Percentiles rank a stretch among this genome's conserved stretches.
These are phyloP conservation scores for Agrypnia vestita DNA, from an alignment of 1,140 invertebrate species.

Conservation along the genomic window DNA sequence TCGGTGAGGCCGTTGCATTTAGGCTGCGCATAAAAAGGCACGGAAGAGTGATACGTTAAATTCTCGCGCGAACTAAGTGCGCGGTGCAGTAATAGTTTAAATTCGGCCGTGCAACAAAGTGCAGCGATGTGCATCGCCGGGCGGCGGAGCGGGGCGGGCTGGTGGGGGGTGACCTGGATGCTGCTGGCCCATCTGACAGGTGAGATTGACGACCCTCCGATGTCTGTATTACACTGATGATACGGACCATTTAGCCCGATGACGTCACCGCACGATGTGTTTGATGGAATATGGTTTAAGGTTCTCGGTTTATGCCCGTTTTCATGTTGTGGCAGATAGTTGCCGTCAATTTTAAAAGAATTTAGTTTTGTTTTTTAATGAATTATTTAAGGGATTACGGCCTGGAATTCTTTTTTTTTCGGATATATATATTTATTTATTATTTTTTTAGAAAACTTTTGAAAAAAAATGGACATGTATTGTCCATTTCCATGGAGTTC, in stretches of 20 bases:
- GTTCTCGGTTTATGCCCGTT: background rate
- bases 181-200: conserved; percentile 38
- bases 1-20: background rate
- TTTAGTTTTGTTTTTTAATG: too few relatives aligned
- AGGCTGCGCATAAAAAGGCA: conserved; percentile 1
- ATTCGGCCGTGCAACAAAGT: conserved; percentile 35
- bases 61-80: conserved; percentile 17
- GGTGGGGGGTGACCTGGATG: conserved; percentile 38
- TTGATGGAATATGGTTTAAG: conserved; percentile 26
- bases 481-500: too few relatives aligned
- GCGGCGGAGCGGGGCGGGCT: background rate
- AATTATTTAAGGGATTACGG: too few relatives aligned
- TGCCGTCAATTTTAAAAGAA: too few relatives aligned
- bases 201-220: conserved; percentile 42
- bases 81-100: conserved; percentile 18
- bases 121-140: conserved; percentile 18
- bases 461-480: too few relatives aligned
- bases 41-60: conserved; percentile 29
- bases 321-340: too few relatives aligned
- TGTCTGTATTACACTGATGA: conserved; percentile 12
- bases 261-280: conserved; percentile 13
- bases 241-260: conserved; percentile 21
- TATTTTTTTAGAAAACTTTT: too few relatives aligned
- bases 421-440: too few relatives aligned
- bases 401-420: too few relatives aligned